Evolutionary conservation across 2,113 vertebrate genomes (phyloP).

Genomic region (Melanerpes formicivorus): DNA sequence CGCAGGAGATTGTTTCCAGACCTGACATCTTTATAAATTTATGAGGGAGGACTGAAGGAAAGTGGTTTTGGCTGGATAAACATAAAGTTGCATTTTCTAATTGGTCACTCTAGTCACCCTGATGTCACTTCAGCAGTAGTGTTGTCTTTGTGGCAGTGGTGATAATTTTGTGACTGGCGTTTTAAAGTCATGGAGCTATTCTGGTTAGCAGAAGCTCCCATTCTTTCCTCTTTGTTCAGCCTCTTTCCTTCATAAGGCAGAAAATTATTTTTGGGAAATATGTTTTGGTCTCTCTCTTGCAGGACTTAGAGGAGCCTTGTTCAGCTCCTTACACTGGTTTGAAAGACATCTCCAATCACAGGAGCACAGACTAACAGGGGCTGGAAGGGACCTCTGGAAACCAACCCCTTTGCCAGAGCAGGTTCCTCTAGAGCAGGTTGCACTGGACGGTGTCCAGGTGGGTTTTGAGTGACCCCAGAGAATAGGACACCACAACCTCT

Average conservation of each 20-base stretch:
- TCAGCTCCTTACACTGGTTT: background rate
- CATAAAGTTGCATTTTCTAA: background rate
- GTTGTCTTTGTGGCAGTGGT: background rate
- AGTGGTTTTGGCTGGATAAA: background rate
- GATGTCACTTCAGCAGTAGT: background rate
- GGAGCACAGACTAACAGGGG: too few species aligned
- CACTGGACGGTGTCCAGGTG: too few species aligned
- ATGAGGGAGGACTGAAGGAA: background rate
- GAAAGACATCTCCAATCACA: background rate
- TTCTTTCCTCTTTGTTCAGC: background rate
- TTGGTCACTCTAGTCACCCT: background rate
- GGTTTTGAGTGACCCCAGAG: too few species aligned
- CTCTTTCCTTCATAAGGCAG: background rate
- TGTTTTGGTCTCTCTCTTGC: background rate
- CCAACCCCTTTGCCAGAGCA: too few species aligned
- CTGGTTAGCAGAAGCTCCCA: background rate
- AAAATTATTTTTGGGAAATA: background rate
- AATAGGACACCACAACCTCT: too few species aligned
- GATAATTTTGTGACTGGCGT: background rate
- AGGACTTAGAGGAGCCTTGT: background rate
- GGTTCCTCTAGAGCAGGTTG: too few species aligned
- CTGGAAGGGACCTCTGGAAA: too few species aligned
- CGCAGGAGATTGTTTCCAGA: background rate
- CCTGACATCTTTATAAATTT: background rate
- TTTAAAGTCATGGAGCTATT: background rate